Base-by-base conservation (phyloP, 2,888 invertebrate genomes). In the Folsomia manolachei region DNA sequence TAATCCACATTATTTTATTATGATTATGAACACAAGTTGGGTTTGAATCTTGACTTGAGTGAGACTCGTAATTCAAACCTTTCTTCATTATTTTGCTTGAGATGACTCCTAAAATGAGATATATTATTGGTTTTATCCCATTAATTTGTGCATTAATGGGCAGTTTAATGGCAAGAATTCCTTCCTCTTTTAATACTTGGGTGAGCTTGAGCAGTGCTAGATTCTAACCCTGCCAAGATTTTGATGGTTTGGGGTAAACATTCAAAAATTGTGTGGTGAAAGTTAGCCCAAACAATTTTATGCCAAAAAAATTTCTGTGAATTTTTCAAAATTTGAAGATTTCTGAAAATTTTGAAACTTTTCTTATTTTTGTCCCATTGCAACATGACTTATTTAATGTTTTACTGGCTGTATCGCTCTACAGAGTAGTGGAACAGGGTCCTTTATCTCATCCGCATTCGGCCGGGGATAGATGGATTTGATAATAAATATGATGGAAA, bases 71-170 rank as follows among this genome's bases (percentile, higher is more conserved):
- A 39, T 39, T 39, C 39, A 39, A 39, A 39, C 39, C 56, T 67
- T 67, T 67, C 67, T 67, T 67, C 67, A 67, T 67, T 67, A 67
- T 67, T 66, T 66, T 66, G 21, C 51, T 66, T 67, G 21, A 67
- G 67, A 67, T 67, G 67, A 56, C 67, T 67, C 23, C 60, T 23
- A 67, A 67, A 67, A 67, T 67, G 67, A 67, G 67, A 67, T 67
- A 67, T 67, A 67, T 67, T 67, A 67, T 67, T 67, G 67, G 67
- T 67, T 67, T 67, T 67, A 56, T 66, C 67, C 67, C 67, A 67
- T 67, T 67, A 67, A 67, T 67, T 67, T 67, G 67, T 67, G n/a
- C n/a, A 67, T 67, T 67, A 67, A 67, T 67, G 67, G 56, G 53
- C 67, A 26, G 60, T 53, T 60, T 67, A 67, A 67, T 67, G 67